Conservation (phyloP, 2,113 vertebrate genomes). For the Neodontobutis hainanensis region DNA sequence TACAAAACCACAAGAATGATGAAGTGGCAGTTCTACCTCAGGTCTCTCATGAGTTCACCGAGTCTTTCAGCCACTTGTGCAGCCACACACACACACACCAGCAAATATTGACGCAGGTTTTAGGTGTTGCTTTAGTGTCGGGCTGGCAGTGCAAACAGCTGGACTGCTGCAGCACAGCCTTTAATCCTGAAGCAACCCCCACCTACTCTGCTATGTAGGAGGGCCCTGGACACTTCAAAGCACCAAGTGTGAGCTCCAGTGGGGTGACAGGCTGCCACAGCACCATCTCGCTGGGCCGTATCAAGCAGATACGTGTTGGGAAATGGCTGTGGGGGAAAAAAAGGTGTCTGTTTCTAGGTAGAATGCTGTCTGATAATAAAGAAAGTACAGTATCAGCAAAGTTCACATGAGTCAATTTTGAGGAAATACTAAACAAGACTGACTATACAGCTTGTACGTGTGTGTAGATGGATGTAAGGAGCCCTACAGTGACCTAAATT, state of each 20-base stretch:
- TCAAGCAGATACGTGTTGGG: constrained; percentile 59
- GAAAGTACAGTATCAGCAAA: no score
- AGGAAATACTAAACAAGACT: no score
- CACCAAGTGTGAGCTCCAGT: constrained; percentile 42
- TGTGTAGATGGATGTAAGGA: not conserved
- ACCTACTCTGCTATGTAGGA: constrained; percentile 46
- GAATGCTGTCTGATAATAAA: no score
- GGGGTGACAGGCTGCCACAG: constrained; percentile 62
- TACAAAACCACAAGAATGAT: constrained; percentile 36
- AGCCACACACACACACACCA: constrained; percentile 29
- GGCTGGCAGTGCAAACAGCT: constrained; percentile 74
- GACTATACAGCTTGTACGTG: no score
- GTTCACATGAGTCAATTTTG: no score
- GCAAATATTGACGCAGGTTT: constrained; percentile 69
- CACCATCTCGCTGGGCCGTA: constrained; percentile 71
- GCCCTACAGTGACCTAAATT: not conserved
- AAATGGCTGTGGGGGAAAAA: constrained; percentile 23
- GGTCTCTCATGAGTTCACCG: constrained; percentile 45
- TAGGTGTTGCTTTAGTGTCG: constrained; percentile 40
- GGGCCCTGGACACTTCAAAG: constrained; percentile 73
- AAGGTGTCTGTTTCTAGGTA: not conserved
- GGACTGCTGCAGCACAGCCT: constrained; percentile 50
- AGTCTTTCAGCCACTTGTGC: constrained; percentile 33
- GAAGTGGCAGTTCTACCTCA: constrained; percentile 26
- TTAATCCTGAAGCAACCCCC: constrained; percentile 56